These are phyloP conservation scores for Ploceus nigricollis DNA, from an alignment of 2,113 vertebrate genomes.

Conservation along the genomic window DNA sequence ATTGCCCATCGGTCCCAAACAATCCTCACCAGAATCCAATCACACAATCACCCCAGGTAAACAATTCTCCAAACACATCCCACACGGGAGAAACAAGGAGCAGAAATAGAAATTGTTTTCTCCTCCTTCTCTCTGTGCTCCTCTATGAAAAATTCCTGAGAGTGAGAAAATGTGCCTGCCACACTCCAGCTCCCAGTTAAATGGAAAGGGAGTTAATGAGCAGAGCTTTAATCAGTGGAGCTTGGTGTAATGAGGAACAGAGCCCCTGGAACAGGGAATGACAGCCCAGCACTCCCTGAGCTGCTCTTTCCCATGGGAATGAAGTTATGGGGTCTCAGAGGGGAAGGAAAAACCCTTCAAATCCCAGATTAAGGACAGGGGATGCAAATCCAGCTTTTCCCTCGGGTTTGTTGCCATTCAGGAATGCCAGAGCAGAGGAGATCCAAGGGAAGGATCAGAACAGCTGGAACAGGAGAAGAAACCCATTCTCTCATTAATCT, in stretches of 20 bases:
- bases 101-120: too few relatives aligned
- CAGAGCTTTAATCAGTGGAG: neutral
- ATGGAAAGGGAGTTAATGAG: slow-evolving; percentile 10
- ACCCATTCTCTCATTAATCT: rapidly evolving
- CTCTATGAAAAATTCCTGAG: too few relatives aligned
- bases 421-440: rapidly evolving
- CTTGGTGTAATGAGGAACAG: neutral
- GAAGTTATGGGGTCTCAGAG: rapidly evolving
- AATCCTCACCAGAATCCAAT: too few relatives aligned
- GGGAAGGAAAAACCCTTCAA: neutral
- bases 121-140: too few relatives aligned
- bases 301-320: slow-evolving; percentile 46
- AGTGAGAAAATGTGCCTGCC: too few relatives aligned
- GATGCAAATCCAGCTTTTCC: neutral
- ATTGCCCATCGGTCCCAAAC: too few relatives aligned
- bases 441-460: neutral
- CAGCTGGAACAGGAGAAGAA: rapidly evolving
- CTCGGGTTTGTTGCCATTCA: rapidly evolving
- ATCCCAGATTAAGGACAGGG: neutral
- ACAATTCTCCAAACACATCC: too few relatives aligned
- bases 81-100: too few relatives aligned
- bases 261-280: neutral
- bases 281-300: neutral
- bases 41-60: too few relatives aligned
- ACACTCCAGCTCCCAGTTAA: too few relatives aligned